phyloP scores from a whole-genome alignment of 2,113 vertebrate species.

The Dipodomys stephensi region DNA sequence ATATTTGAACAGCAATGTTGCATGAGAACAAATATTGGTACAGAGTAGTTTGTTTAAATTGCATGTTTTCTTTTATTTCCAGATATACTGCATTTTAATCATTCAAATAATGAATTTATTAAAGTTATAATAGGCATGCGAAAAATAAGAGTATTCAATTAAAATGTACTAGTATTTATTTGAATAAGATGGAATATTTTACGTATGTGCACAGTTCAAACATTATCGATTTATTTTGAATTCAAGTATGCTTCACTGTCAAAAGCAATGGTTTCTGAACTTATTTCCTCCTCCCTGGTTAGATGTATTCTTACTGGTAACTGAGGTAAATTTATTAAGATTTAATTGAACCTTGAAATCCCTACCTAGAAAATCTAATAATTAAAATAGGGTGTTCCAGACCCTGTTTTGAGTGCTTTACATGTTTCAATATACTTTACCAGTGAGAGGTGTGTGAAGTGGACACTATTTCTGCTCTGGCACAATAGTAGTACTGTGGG shows the following conservation, averaged over 20 bases:
- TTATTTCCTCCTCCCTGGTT: not conserved
- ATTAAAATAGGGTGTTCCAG: not conserved
- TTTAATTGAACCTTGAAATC: not conserved
- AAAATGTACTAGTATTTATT: not conserved
- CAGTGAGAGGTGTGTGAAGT: not conserved
- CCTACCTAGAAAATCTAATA: not conserved
- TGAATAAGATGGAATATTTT: not conserved
- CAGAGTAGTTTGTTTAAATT: not conserved
- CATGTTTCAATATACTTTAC: not conserved
- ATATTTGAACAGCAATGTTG: not conserved
- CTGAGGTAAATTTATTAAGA: not conserved
- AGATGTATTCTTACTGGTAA: not conserved
- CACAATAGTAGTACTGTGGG: too few relatives aligned
- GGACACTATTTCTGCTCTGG: not conserved
- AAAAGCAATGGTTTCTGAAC: not conserved
- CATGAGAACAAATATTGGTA: not conserved
- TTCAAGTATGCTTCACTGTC: not conserved
- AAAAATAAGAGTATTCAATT: not conserved
- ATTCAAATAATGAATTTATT: not conserved
- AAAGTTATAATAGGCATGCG: not conserved
- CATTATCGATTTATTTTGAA: not conserved
- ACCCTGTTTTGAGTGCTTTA: not conserved
- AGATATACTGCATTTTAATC: not conserved
- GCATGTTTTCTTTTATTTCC: not conserved
- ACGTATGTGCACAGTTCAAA: not conserved